Evolutionary conservation across 2,797 vertebrate species (phyloP).

Genomic region (Danio jaintianensis): DNA sequence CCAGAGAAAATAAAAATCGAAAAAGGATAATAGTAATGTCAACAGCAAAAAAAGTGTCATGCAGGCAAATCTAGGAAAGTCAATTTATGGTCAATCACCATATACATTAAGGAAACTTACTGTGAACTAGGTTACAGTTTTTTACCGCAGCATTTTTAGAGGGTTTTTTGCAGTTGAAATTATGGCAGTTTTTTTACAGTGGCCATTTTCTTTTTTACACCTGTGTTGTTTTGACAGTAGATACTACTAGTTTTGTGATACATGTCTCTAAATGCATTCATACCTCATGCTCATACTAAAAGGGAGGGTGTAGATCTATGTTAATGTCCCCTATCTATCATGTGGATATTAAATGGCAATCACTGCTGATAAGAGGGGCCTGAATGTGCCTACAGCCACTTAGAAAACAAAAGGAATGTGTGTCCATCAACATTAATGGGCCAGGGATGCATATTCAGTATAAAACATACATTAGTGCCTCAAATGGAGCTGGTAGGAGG

Average conservation of each 20-base stretch:
- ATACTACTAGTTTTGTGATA: constrained; percentile 10
- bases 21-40: no score
- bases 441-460: constrained; percentile 52
- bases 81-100: no score
- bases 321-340: constrained; percentile 67
- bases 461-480: constrained; percentile 62
- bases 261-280: constrained; percentile 51
- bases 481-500: constrained; percentile 51
- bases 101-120: no score
- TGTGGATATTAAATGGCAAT: constrained; percentile 67
- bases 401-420: constrained; percentile 63
- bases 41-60: no score
- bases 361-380: constrained; percentile 57
- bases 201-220: constrained; percentile 21
- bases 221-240: constrained; percentile 18
- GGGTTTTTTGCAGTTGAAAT: no score
- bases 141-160: no score
- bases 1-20: no score
- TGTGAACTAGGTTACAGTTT: no score
- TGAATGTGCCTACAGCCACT: constrained; percentile 65
- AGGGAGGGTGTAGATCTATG: constrained; percentile 52
- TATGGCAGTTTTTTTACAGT: no score
- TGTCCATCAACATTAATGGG: constrained; percentile 60
- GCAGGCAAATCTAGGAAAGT: no score
- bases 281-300: constrained; percentile 53